Percentiles rank a stretch among this genome's conserved stretches.
These are phyloP conservation scores for Heteronetta atricapilla DNA, from an alignment of 2,113 vertebrate species.

Conservation along the genomic window DNA sequence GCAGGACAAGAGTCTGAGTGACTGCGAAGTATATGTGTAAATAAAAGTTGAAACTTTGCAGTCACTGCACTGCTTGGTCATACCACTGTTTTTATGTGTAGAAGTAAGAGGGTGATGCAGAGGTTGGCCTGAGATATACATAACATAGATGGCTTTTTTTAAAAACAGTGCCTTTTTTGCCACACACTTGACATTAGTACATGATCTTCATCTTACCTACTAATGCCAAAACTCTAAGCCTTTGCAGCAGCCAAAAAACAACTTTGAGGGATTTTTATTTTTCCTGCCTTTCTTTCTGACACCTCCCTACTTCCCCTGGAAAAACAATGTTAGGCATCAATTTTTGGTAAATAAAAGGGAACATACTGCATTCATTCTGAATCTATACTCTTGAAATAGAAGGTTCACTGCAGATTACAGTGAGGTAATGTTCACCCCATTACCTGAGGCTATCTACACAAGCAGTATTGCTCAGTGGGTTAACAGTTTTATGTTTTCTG, in stretches of 20 bases:
- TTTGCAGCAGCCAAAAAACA: neutral
- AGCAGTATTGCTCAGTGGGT: neutral
- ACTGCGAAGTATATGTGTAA: neutral
- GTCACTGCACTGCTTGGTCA: neutral
- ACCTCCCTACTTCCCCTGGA: neutral
- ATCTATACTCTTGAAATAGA: neutral
- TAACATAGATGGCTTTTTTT: neutral
- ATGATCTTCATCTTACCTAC: rapidly evolving
- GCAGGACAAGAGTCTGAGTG: neutral
- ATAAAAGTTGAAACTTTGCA: neutral
- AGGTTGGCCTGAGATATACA: neutral
- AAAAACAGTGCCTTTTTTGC: neutral
- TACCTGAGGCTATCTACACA: rapidly evolving
- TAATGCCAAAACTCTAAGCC: neutral
- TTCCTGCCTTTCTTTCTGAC: neutral
- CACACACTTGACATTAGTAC: neutral
- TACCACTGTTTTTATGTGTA: neutral
- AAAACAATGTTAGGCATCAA: neutral
- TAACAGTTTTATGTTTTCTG: neutral
- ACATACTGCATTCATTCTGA: neutral
- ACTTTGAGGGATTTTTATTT: neutral
- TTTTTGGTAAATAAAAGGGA: neutral
- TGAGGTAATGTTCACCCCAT: neutral
- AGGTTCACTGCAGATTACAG: neutral
- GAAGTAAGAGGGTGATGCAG: neutral